Percentiles rank a stretch among this genome's conserved stretches.
phyloP scores from a whole-genome alignment of 2,888 invertebrate species.

The Morinoia aosen region DNA sequence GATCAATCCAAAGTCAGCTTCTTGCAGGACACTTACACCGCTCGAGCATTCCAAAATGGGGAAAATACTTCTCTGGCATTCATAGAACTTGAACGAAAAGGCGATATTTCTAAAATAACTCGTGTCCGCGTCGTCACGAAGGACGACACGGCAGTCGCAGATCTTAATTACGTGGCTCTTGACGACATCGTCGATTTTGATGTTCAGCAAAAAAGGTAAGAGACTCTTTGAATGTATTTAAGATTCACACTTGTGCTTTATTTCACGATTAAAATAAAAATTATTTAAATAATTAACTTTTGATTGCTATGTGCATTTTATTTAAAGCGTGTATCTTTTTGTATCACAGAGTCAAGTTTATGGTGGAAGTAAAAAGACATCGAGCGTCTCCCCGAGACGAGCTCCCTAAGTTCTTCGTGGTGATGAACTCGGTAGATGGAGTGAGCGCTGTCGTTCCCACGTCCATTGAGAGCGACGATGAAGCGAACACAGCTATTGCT shows the following conservation, averaged over 20 bases:
- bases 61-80: constrained; percentile 54
- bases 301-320: background rate
- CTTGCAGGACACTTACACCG: constrained; percentile 63
- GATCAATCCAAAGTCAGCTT: constrained; percentile 70
- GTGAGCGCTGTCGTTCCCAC: constrained; percentile 70
- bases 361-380: constrained; percentile 20
- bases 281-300: background rate
- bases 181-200: constrained; percentile 59
- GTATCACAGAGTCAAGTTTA: constrained; percentile 37
- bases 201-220: constrained; percentile 61
- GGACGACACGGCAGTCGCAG: constrained; percentile 61
- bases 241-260: background rate
- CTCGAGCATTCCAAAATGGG: constrained; percentile 55
- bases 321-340: background rate
- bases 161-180: constrained; percentile 58
- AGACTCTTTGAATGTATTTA: background rate
- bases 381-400: background rate
- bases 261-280: background rate
- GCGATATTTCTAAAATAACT: constrained; percentile 60
- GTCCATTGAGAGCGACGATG: constrained; percentile 71
- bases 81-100: constrained; percentile 59
- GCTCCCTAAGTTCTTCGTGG: constrained; percentile 1
- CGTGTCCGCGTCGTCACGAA: constrained; percentile 57
- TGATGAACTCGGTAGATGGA: constrained; percentile 55
- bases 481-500: constrained; percentile 70